Percentiles rank a stretch among this genome's conserved stretches.
phyloP scores from a whole-genome alignment of 2,797 vertebrate genomes.

The Pogoniulus pusillus region DNA sequence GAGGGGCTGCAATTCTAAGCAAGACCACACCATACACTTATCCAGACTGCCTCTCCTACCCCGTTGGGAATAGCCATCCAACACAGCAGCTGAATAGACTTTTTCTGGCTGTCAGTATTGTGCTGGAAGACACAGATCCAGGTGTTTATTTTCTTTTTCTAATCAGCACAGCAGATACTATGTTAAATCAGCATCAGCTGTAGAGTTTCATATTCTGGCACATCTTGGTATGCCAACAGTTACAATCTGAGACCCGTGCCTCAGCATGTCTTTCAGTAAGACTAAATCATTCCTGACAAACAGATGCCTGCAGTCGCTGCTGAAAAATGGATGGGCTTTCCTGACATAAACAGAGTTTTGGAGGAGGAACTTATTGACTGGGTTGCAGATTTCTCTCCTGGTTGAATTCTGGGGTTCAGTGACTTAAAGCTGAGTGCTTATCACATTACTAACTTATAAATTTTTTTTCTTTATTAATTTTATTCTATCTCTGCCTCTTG shows the following conservation, averaged over 20 bases:
- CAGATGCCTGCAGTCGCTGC: background rate
- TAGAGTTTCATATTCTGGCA: background rate
- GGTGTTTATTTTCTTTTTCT: background rate
- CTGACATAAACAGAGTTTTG: background rate
- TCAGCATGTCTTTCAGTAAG: background rate
- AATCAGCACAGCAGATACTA: background rate
- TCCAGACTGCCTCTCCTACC: background rate
- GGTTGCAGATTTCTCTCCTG: background rate
- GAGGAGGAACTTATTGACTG: background rate
- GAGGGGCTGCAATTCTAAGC: background rate
- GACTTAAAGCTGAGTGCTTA: background rate
- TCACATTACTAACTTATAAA: background rate
- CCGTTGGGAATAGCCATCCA: background rate
- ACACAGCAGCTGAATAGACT: background rate
- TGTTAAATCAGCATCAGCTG: background rate
- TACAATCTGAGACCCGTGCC: background rate
- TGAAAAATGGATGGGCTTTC: slow-evolving; percentile 26
- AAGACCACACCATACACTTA: background rate
- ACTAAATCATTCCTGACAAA: slow-evolving; percentile 25
- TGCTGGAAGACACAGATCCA: background rate
- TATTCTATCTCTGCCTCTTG: background rate
- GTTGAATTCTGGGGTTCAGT: background rate
- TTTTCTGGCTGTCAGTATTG: background rate
- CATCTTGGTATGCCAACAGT: background rate
- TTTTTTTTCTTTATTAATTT: background rate